Percentiles rank a stretch among this genome's conserved stretches.
phyloP scores from a whole-genome alignment of 2,888 invertebrate species.

The Choreutis nemorana region DNA sequence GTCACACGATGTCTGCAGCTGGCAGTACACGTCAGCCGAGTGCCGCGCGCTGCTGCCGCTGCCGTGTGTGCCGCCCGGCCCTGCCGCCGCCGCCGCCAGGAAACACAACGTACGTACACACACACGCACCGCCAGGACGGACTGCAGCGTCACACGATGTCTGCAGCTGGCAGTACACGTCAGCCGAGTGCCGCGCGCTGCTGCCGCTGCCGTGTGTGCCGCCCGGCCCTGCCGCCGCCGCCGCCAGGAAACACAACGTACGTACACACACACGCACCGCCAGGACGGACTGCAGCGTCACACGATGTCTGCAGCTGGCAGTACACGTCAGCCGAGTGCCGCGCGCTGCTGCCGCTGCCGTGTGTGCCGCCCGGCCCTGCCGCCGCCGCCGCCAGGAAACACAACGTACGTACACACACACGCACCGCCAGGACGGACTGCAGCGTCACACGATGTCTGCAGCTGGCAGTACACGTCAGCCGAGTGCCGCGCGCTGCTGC shows the following conservation, averaged over 20 bases:
- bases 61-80: conserved; percentile 81
- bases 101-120: conserved; percentile 53
- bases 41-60: conserved; percentile 84
- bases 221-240: conserved; percentile 29
- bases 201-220: conserved; percentile 80
- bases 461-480: too few relatives aligned
- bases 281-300: not conserved
- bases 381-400: conserved; percentile 68
- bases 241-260: conserved; percentile 41
- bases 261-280: not conserved
- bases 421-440: not conserved
- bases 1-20: too few relatives aligned
- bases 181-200: conserved; percentile 75
- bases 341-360: conserved; percentile 81
- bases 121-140: not conserved
- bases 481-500: conserved; percentile 75
- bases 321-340: too few relatives aligned
- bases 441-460: too few relatives aligned
- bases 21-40: too few relatives aligned
- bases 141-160: too few relatives aligned
- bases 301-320: too few relatives aligned
- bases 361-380: conserved; percentile 75
- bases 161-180: too few relatives aligned
- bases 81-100: conserved; percentile 66
- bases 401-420: conserved; percentile 37